phyloP scores from a whole-genome alignment of 23 tunicate genomes.

The Oikopleura dioica region DNA sequence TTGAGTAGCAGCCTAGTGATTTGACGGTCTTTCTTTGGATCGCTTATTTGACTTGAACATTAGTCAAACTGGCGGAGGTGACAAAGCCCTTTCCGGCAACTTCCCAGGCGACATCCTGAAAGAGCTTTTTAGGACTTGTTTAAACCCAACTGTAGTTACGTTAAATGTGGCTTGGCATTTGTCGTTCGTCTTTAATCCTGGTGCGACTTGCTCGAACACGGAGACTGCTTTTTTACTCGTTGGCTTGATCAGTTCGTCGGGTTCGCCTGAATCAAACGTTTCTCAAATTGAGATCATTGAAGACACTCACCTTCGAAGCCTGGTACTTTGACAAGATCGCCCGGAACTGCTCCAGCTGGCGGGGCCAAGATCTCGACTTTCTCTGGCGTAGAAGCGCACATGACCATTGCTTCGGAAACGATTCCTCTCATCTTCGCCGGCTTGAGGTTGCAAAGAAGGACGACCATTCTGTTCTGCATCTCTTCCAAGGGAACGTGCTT shows the following conservation, averaged over 20 bases:
- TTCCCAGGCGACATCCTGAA: constrained; percentile 36
- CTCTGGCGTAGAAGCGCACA: constrained; percentile 32
- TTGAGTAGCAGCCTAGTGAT: no score
- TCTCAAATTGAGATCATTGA: no score
- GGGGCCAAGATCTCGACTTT: constrained; percentile 59
- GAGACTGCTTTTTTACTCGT: no score
- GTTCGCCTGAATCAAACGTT: constrained; percentile 23
- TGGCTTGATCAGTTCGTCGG: constrained; percentile 51
- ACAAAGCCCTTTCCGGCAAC: constrained; percentile 62
- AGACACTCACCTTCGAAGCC: constrained; percentile 19
- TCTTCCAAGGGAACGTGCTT: constrained; percentile 21
- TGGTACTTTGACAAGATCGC: constrained; percentile 48
- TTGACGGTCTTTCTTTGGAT: no score
- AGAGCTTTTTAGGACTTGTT: no score
- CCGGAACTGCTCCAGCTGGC: constrained; percentile 26
- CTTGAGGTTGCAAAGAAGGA: constrained; percentile 66
- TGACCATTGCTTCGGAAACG: constrained; percentile 73
- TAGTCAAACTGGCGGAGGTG: constrained; percentile 30
- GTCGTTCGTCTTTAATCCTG: constrained; percentile 41
- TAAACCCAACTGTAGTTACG: no score
- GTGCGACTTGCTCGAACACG: constrained; percentile 58
- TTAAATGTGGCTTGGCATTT: constrained; percentile 54
- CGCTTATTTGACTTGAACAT: constrained; percentile 41
- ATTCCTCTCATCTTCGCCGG: constrained; percentile 99
- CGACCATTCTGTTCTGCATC: constrained; percentile 43